These are phyloP conservation scores for Morus bassanus DNA, from an alignment of 2,797 vertebrate genomes.

Conservation along the genomic window DNA sequence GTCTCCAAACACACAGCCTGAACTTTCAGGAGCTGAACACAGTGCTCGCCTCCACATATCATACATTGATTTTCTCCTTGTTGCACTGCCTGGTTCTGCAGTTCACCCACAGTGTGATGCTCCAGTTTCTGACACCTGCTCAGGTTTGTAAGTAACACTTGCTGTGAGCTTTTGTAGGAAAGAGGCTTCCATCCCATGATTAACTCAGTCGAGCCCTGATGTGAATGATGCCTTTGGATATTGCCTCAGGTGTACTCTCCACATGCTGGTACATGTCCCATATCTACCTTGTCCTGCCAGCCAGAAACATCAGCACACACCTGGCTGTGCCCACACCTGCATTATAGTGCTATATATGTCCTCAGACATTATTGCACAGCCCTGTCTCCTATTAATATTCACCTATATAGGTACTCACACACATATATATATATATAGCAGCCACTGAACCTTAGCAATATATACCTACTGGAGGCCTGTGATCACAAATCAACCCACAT, in stretches of 20 bases:
- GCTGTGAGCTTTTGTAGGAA: background rate
- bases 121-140: background rate
- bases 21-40: background rate
- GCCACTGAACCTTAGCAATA: background rate
- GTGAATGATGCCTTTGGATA: background rate
- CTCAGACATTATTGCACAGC: background rate
- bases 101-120: background rate
- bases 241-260: too few relatives aligned
- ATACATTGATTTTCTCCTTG: fast-evolving
- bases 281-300: background rate
- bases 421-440: background rate
- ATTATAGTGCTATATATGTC: background rate
- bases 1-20: slow-evolving; percentile 3
- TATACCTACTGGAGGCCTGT: background rate
- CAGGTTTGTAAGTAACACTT: background rate
- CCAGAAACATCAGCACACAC: background rate
- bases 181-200: background rate
- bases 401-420: background rate
- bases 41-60: fast-evolving
- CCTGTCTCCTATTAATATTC: background rate
- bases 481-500: background rate
- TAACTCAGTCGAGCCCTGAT: background rate
- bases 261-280: fast-evolving
- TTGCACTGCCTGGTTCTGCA: background rate
- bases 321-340: background rate